Conservation (phyloP, 2,113 vertebrate genomes). For the Plestiodon gilberti region DNA sequence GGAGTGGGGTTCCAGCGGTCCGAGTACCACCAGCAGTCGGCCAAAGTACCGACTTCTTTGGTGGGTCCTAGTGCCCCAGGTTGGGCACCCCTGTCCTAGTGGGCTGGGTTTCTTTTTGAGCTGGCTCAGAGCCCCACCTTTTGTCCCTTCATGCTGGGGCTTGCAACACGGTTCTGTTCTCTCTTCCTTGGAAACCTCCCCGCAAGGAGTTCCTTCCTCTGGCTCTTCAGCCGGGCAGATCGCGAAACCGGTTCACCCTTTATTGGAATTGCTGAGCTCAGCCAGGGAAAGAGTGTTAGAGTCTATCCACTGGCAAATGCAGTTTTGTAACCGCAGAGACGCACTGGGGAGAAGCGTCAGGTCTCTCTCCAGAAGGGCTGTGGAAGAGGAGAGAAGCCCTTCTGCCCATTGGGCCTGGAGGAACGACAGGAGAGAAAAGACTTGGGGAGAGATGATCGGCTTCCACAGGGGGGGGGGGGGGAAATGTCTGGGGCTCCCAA, state of each 20-base stretch:
- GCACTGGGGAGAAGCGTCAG: background rate
- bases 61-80: background rate
- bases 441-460: background rate
- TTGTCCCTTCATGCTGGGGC: fast-evolving
- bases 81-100: no score
- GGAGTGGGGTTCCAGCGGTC: no score
- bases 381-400: background rate
- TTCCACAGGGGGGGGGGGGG: background rate
- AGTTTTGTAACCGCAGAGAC: background rate
- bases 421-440: background rate
- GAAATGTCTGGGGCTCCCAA: background rate
- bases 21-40: no score
- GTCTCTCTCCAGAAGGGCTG: background rate
- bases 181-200: background rate
- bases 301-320: background rate
- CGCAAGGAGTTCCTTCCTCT: background rate
- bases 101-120: background rate
- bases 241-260: no score
- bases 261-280: background rate
- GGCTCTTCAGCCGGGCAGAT: background rate
- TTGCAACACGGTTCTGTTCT: background rate
- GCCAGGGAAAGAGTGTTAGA: no score
- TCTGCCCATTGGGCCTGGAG: background rate
- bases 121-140: background rate
- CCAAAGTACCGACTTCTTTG: no score